Evolutionary conservation across 2,888 invertebrate species (phyloP).

Genomic region (Mantis religiosa): DNA sequence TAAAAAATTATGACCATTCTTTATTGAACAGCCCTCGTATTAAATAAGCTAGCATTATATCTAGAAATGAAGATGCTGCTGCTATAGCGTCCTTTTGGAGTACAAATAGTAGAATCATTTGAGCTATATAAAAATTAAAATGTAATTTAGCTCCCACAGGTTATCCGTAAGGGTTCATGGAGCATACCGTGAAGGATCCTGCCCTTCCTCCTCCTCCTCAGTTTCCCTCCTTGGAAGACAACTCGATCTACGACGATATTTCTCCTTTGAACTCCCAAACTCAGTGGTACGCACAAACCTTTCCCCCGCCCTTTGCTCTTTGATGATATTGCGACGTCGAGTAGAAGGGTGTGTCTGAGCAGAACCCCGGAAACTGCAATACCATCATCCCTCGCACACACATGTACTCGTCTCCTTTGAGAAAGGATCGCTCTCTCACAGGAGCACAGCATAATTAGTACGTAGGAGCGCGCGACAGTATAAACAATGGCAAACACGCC

Average conservation of each 20-base stretch:
- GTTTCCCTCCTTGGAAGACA: background rate
- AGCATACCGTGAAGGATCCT: background rate
- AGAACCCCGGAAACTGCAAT: conserved; percentile 10
- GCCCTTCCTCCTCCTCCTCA: background rate
- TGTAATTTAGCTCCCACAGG: background rate
- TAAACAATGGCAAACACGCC: conserved; percentile 15
- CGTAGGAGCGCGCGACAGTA: conserved; percentile 3
- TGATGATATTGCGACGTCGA: background rate
- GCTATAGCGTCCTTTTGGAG: too few species aligned
- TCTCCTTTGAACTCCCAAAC: conserved; percentile 3
- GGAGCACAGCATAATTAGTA: background rate
- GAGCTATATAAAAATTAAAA: background rate
- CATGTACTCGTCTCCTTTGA: conserved; percentile 5
- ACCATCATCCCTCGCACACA: background rate
- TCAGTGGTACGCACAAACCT: background rate
- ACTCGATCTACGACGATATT: background rate
- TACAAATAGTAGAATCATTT: too few species aligned
- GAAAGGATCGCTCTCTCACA: background rate
- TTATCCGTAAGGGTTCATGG: background rate
- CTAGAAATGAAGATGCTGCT: too few species aligned
- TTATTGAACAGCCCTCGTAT: too few species aligned
- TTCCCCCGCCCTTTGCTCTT: conserved; percentile 5
- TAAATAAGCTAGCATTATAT: too few species aligned
- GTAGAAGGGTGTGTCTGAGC: conserved; percentile 6
- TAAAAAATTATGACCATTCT: too few species aligned